Evolutionary conservation across 2,888 invertebrate species (phyloP).

Genomic region (Lasioglossum zephyrum): DNA sequence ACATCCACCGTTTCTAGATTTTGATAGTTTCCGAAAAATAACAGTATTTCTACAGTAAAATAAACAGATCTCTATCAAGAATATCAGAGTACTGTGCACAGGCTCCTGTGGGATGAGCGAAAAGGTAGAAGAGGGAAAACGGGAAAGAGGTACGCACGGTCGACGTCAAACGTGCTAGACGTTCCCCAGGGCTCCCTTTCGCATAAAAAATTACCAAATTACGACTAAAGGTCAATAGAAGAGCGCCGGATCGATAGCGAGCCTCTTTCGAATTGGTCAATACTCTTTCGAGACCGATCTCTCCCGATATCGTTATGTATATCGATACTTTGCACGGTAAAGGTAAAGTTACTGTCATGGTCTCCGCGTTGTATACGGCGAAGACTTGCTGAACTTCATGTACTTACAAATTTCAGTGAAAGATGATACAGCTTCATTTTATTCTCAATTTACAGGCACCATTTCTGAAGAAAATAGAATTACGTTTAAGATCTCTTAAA

Average conservation of each 20-base stretch:
- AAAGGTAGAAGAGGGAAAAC: conserved; percentile 33
- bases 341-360: conserved; percentile 21
- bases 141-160: conserved; percentile 46
- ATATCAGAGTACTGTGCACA: conserved; percentile 55
- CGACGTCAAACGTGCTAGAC: conserved; percentile 67
- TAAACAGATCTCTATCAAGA: conserved; percentile 43
- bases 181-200: conserved; percentile 64
- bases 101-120: not conserved
- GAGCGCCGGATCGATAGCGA: conserved; percentile 40
- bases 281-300: conserved; percentile 29
- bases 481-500: not conserved
- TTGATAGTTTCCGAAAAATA: not conserved
- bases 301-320: not conserved
- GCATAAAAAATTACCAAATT: conserved; percentile 67
- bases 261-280: conserved; percentile 16
- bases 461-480: not conserved
- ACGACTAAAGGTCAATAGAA: conserved; percentile 62
- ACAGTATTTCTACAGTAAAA: not conserved
- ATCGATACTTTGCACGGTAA: conserved; percentile 8
- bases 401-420: not conserved
- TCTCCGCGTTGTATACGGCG: not conserved
- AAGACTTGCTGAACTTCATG: not conserved
- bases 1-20: not conserved
- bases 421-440: not conserved
- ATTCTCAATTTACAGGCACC: not conserved